phyloP scores from a whole-genome alignment of 2,888 invertebrate genomes.

The Aleiodes leptofemur region DNA sequence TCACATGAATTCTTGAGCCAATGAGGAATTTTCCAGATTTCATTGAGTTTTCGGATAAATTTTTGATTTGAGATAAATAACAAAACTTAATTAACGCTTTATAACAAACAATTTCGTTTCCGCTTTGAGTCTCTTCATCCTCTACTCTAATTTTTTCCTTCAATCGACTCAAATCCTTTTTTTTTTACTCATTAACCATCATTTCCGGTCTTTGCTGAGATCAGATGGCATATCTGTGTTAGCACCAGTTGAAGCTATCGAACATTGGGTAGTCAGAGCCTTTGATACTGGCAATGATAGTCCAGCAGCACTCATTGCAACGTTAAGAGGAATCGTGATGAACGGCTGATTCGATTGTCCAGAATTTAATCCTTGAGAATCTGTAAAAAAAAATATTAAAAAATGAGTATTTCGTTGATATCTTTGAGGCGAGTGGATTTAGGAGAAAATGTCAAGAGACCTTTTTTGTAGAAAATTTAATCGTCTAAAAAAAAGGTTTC shows the following conservation, averaged over 20 bases:
- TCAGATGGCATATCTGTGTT: conserved; percentile 69
- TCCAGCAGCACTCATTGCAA: conserved; percentile 80
- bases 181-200: conserved; percentile 43
- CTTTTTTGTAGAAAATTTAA: too few species aligned
- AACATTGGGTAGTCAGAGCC: conserved; percentile 64
- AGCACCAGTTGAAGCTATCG: conserved; percentile 62
- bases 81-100: too few species aligned
- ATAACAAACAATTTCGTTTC: too few species aligned
- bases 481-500: too few species aligned
- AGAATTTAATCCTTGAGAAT: conserved; percentile 66
- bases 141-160: too few species aligned
- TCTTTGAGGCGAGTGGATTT: background rate
- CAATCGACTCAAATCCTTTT: too few species aligned
- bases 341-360: conserved; percentile 77
- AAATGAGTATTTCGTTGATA: background rate
- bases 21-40: too few species aligned
- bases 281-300: conserved; percentile 69
- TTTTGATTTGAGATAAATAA: too few species aligned
- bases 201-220: conserved; percentile 69
- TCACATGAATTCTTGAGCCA: too few species aligned
- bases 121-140: too few species aligned
- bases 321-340: conserved; percentile 84
- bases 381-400: conserved; percentile 53
- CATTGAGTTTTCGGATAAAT: too few species aligned
- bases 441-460: too few species aligned